These are phyloP conservation scores for Turritopsis rubra DNA, from an alignment of 30 jellyfish, hydroid and myxozoan genomes.

Conservation along the genomic window DNA sequence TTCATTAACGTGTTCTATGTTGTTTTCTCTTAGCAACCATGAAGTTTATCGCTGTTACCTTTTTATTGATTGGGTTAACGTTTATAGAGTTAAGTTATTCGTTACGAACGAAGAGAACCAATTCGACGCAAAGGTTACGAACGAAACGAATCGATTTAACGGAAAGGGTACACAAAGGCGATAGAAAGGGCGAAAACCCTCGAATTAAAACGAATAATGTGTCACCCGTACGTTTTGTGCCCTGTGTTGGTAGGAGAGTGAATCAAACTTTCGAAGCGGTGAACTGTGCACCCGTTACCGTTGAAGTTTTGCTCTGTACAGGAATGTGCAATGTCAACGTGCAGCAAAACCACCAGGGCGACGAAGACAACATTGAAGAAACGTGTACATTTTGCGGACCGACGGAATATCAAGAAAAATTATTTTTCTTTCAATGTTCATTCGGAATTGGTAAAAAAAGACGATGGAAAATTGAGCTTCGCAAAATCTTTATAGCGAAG, in stretches of 20 bases:
- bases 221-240: not conserved
- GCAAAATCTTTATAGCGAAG: not conserved
- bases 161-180: not conserved
- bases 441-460: not conserved
- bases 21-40: not conserved
- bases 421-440: not conserved
- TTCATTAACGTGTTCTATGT: not conserved
- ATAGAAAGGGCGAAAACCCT: not conserved
- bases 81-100: not conserved
- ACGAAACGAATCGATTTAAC: not conserved
- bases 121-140: not conserved
- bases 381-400: not conserved
- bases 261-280: not conserved
- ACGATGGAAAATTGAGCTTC: not conserved
- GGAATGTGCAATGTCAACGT: not conserved
- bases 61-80: not conserved
- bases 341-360: not conserved
- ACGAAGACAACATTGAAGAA: not conserved
- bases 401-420: not conserved
- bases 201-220: not conserved
- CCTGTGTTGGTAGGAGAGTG: not conserved
- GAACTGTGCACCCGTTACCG: not conserved
- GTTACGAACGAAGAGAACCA: not conserved
- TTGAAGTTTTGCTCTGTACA: not conserved
- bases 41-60: not conserved